Conservation (phyloP, 2,113 vertebrate species). For the Bubalus kerabau region DNA sequence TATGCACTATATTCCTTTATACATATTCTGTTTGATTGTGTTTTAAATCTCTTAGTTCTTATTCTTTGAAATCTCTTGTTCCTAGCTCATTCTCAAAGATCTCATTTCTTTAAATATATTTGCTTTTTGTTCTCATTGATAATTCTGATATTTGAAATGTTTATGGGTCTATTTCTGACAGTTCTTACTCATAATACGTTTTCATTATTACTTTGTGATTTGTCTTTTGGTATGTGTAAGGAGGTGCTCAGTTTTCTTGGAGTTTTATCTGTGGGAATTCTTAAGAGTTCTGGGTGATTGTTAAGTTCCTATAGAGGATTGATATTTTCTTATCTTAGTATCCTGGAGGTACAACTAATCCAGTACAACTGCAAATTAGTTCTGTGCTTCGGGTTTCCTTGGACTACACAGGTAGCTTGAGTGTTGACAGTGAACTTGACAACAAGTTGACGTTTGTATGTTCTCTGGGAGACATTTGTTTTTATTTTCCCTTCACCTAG, state of each 20-base stretch:
- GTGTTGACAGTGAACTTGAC: background rate
- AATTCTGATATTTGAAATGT: background rate
- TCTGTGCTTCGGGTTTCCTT: background rate
- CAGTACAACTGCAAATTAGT: background rate
- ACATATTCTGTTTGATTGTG: background rate
- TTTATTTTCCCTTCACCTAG: background rate
- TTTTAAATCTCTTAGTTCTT: slow-evolving; percentile 4
- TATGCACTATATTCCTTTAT: background rate
- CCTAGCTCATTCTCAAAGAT: background rate
- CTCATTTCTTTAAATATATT: background rate
- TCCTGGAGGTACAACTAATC: background rate
- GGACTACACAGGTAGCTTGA: background rate
- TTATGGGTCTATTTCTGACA: background rate
- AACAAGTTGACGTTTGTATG: background rate
- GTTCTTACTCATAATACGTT: background rate
- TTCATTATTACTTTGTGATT: slow-evolving; percentile 14
- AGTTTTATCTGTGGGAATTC: background rate
- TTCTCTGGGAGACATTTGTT: background rate
- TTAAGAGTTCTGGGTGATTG: background rate
- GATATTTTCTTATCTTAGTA: background rate
- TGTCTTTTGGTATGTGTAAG: background rate
- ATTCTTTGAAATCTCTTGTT: background rate
- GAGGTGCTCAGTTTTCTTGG: background rate
- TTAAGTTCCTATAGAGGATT: background rate
- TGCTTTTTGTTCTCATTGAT: background rate